Evolutionary conservation across 1,140 invertebrate species (phyloP), one percentile per base, ranked within the genome.

Genomic region (Hylaeus anthracinus): DNA sequence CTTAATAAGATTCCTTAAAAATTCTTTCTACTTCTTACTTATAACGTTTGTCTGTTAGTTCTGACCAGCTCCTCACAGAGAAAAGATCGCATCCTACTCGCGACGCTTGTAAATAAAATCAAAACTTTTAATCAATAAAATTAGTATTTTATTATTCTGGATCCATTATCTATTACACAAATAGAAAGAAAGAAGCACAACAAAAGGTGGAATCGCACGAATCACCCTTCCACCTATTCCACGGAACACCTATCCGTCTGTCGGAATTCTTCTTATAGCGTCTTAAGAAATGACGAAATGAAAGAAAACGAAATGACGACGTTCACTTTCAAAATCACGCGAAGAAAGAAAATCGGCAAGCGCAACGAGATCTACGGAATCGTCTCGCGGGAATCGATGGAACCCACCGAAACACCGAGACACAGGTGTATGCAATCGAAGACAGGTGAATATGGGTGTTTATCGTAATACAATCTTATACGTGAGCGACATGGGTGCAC

Each of bases 391-490:
- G 10, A 53, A 66, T 12, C 71, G 63, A 58, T 48, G 55, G 55
- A 79, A 65, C 2, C 43, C 12, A 9, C 39, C 14, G 37, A 37
- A 5, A 51, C n/a, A 14, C 37, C 55, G 3, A 14, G 5, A 48
- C 14, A 67, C 10, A 41, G 9, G 45, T 45, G 43, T 65, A 72
- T 15, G 70, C 77, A 65, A 79, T 79, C 69, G 60, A 58, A 63
- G 66, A 80, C 63, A 84, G 82, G 67, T 75, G 77, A 63, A 71
- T 81, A 81, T 71, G 56, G 60, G 15, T 14, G 71, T 60, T 60
- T 86, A 84, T 85, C 65, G 48, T 53, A 56, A 77, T 74, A 66
- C 58, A 55, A 86, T 86, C 84, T 77, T 43, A 53, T 48, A 74
- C 60, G 72, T 61, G 48, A 76, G 41, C 72, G 83, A 80, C 77